A percentile compares a stretch with the other conserved stretches of the same genome.
Evolutionary conservation across 2,113 vertebrate genomes (phyloP).

Genomic region (Athene noctua): DNA sequence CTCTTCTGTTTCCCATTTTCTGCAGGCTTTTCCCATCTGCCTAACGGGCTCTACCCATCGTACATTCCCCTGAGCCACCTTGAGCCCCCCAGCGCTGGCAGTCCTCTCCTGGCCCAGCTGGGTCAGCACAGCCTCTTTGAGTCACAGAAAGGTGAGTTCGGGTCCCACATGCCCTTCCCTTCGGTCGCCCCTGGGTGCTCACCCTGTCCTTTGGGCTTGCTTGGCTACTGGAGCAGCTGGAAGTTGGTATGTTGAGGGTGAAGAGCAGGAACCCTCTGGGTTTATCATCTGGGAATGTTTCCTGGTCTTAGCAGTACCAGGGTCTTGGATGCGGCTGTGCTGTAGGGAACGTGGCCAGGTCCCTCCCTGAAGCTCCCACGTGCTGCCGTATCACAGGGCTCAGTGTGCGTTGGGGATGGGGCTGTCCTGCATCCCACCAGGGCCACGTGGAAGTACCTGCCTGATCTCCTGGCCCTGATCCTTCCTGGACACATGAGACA

Average conservation of each 20-base stretch:
- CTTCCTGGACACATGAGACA: background rate
- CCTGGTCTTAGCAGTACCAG: background rate
- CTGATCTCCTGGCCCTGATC: background rate
- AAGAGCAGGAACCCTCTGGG: background rate
- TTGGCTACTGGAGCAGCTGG: background rate
- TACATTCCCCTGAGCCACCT: conserved; percentile 94
- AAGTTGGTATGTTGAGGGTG: background rate
- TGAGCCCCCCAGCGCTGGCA: conserved; percentile 78
- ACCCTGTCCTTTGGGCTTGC: background rate
- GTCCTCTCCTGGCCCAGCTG: conserved; percentile 83
- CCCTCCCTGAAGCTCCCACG: background rate
- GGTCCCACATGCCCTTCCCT: background rate
- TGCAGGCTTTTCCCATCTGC: conserved; percentile 88
- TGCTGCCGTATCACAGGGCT: background rate
- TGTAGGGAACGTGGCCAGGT: background rate
- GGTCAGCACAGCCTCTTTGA: conserved; percentile 91
- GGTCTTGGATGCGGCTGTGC: background rate
- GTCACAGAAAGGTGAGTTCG: conserved; percentile 89
- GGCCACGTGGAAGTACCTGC: background rate
- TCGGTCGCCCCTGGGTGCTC: fast-evolving
- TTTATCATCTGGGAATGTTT: background rate
- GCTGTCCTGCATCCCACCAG: background rate
- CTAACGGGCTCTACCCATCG: conserved; percentile 86
- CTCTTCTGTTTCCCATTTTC: conserved; percentile 37
- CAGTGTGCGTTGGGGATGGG: background rate